Conservation (phyloP, 2,797 vertebrate species). For the Crocidura indochinensis region DNA sequence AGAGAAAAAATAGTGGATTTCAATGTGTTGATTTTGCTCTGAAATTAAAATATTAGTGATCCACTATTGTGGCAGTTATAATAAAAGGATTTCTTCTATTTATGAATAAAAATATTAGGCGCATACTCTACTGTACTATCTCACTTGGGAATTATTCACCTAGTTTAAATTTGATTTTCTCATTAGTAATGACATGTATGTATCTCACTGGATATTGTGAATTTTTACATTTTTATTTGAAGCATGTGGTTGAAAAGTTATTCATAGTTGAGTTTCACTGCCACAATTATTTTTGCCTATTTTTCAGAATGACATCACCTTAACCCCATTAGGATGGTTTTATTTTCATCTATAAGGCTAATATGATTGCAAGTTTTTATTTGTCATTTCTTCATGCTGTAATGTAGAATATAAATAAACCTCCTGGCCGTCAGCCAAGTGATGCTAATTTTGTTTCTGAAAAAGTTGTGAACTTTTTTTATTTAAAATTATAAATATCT, state of each 20-base stretch:
- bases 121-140: not conserved
- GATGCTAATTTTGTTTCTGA: slow-evolving; percentile 22
- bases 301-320: slow-evolving; percentile 19
- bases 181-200: not conserved
- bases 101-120: not conserved
- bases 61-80: not conserved
- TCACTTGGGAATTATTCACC: not conserved
- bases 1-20: not conserved
- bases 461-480: not conserved
- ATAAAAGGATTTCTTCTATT: not conserved
- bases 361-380: not conserved
- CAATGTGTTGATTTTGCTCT: not conserved
- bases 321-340: not conserved
- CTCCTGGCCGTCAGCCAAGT: not conserved
- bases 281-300: slow-evolving; percentile 8
- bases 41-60: slow-evolving; percentile 20
- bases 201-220: not conserved
- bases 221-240: no score
- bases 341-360: not conserved
- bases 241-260: no score
- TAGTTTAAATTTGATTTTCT: slow-evolving; percentile 23
- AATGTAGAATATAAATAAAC: not conserved
- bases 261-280: no score
- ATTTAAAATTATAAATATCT: not conserved
- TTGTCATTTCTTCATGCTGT: not conserved